phyloP scores from a whole-genome alignment of 64 coral and sea anemone genomes.

The Actinia tenebrosa region DNA sequence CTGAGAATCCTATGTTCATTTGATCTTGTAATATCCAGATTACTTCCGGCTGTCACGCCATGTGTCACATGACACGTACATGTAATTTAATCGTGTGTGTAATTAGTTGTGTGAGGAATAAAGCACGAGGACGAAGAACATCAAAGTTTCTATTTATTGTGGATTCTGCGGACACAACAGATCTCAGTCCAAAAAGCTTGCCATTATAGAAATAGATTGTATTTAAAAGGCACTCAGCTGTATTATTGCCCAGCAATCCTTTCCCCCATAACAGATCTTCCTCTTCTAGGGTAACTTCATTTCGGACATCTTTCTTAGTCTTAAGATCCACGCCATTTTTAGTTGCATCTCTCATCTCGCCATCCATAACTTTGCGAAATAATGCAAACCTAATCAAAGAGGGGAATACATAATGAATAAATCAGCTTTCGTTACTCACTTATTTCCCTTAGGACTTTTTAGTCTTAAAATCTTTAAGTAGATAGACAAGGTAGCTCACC shows the following conservation, averaged over 20 bases:
- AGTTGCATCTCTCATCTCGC: slow-evolving; percentile 24
- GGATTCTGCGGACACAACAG: no score
- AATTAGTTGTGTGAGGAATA: no score
- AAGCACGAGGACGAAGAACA: no score
- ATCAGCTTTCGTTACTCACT: no score
- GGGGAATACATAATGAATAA: slow-evolving; percentile 9
- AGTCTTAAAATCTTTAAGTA: no score
- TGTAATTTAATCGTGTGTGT: no score
- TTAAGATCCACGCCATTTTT: slow-evolving; percentile 13
- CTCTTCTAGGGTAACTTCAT: slow-evolving; percentile 17
- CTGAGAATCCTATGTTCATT: slow-evolving; percentile 8
- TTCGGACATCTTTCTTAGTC: slow-evolving; percentile 23
- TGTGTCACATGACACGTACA: no score
- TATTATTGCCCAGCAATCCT: slow-evolving; percentile 15
- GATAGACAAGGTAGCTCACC: no score
- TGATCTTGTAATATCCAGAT: no score
- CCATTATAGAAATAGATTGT: not conserved
- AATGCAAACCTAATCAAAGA: slow-evolving; percentile 29
- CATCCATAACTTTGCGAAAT: slow-evolving; percentile 24
- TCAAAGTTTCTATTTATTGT: no score
- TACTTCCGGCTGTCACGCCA: no score
- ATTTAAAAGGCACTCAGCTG: slow-evolving; percentile 32
- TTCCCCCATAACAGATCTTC: slow-evolving; percentile 12
- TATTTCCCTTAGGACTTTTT: no score
- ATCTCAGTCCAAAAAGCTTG: slow-evolving; percentile 18